These are phyloP conservation scores for Drosophila parabipectinata DNA, from an alignment of 1,140 invertebrate genomes.

Conservation along the genomic window DNA sequence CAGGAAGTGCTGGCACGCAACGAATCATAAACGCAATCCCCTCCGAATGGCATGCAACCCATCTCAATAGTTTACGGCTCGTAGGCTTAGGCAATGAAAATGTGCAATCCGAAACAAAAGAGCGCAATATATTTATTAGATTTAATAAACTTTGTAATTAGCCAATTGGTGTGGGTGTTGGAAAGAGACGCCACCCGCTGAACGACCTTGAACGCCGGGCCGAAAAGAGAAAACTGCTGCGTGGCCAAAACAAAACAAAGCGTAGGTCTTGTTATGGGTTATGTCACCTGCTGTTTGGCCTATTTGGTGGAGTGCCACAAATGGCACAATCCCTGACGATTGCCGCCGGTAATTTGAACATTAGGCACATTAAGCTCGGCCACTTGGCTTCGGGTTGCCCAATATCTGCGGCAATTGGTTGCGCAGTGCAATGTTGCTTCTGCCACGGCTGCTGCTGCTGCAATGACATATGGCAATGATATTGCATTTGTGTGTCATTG, in stretches of 20 bases:
- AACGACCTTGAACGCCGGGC: slow-evolving; percentile 63
- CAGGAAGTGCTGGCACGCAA: slow-evolving; percentile 84
- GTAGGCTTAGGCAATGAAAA: slow-evolving; percentile 71
- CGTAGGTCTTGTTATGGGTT: slow-evolving; percentile 47
- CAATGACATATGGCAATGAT: slow-evolving; percentile 34
- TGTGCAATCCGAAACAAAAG: slow-evolving; percentile 60
- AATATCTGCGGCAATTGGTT: slow-evolving; percentile 48
- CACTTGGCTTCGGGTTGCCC: slow-evolving; percentile 53
- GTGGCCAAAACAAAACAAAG: slow-evolving; percentile 47
- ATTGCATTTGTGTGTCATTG: slow-evolving; percentile 47
- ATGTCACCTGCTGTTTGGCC: slow-evolving; percentile 70
- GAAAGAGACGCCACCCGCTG: slow-evolving; percentile 1
- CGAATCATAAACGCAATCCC: slow-evolving; percentile 40
- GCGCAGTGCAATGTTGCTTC: slow-evolving; percentile 53
- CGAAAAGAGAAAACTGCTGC: slow-evolving; percentile 30
- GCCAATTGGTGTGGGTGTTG: slow-evolving; percentile 25
- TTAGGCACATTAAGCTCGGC: slow-evolving; percentile 69
- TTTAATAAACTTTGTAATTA: slow-evolving; percentile 70
- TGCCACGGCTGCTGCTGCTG: slow-evolving; percentile 1
- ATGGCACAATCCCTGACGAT: slow-evolving; percentile 67
- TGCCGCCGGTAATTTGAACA: slow-evolving; percentile 71
- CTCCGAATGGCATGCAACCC: slow-evolving; percentile 32
- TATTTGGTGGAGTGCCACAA: slow-evolving; percentile 73
- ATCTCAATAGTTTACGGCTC: slow-evolving; percentile 76
- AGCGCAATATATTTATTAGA: slow-evolving; percentile 61